Evolutionary conservation across 2,113 vertebrate genomes (phyloP).

Genomic region (Recurvirostra avosetta): DNA sequence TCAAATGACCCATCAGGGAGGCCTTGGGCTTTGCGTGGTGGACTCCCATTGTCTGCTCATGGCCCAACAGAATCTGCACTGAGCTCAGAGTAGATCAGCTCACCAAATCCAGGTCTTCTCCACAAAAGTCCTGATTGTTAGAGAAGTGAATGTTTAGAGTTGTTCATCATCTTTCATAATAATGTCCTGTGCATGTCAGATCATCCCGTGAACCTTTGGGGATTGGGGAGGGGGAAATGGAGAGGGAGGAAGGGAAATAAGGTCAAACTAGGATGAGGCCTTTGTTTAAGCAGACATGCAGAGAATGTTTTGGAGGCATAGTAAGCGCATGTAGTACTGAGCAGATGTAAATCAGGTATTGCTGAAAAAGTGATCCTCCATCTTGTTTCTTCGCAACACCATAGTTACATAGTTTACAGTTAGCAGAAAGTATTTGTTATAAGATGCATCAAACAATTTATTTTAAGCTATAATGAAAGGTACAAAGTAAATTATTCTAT

Average conservation of each 20-base stretch:
- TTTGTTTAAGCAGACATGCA: neutral
- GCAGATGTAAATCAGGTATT: neutral
- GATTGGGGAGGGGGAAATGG: rapidly evolving
- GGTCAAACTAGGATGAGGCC: neutral
- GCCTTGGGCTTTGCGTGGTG: neutral
- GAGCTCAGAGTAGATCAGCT: neutral
- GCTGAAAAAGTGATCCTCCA: neutral
- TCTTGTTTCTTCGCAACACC: neutral
- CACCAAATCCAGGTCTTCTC: neutral
- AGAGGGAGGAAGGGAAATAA: neutral
- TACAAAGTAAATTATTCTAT: neutral
- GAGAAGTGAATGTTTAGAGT: neutral
- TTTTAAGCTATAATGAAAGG: neutral
- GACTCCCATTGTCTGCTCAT: neutral
- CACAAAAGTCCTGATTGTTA: neutral
- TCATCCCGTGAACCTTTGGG: neutral
- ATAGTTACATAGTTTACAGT: neutral
- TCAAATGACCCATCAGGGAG: neutral
- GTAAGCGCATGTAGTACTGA: neutral
- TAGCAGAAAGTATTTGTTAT: neutral
- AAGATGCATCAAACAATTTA: neutral
- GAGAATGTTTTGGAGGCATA: neutral
- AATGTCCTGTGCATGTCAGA: neutral
- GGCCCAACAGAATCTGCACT: neutral
- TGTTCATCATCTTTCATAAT: neutral